These are phyloP conservation scores for Rutpela maculata DNA, from an alignment of 2,888 invertebrate genomes.

Conservation along the genomic window DNA sequence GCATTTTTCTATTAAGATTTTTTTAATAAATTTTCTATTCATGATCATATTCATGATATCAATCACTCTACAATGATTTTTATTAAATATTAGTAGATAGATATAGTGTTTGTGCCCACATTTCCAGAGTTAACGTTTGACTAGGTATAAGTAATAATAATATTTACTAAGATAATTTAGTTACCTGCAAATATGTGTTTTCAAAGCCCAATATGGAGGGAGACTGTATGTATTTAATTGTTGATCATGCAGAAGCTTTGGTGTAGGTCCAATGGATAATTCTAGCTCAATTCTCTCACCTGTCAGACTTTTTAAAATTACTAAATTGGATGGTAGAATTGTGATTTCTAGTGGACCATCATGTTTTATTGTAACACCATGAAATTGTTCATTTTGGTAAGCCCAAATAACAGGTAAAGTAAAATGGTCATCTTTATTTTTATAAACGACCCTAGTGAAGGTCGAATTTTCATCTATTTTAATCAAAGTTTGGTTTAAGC, in stretches of 20 bases:
- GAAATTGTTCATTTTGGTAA: conserved; percentile 75
- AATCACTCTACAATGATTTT: too few species aligned
- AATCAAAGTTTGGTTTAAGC: conserved; percentile 75
- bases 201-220: conserved; percentile 73
- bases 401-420: conserved; percentile 76
- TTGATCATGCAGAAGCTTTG: conserved; percentile 73
- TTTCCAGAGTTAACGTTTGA: too few species aligned
- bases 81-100: too few species aligned
- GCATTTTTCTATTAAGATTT: neutral
- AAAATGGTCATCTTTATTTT: conserved; percentile 72
- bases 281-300: conserved; percentile 72
- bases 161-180: conserved; percentile 27
- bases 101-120: too few species aligned
- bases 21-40: too few species aligned
- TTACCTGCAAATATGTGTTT: conserved; percentile 74
- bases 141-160: too few species aligned
- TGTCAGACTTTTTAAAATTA: conserved; percentile 77
- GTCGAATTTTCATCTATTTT: conserved; percentile 69
- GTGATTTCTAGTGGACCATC: conserved; percentile 77
- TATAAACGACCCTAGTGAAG: conserved; percentile 73
- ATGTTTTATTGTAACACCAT: conserved; percentile 77
- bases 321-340: conserved; percentile 75
- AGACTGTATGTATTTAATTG: conserved; percentile 49
- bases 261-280: conserved; percentile 76
- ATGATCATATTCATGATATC: too few species aligned